phyloP scores from a whole-genome alignment of 1,140 invertebrate species.

The Drosophila pachea region DNA sequence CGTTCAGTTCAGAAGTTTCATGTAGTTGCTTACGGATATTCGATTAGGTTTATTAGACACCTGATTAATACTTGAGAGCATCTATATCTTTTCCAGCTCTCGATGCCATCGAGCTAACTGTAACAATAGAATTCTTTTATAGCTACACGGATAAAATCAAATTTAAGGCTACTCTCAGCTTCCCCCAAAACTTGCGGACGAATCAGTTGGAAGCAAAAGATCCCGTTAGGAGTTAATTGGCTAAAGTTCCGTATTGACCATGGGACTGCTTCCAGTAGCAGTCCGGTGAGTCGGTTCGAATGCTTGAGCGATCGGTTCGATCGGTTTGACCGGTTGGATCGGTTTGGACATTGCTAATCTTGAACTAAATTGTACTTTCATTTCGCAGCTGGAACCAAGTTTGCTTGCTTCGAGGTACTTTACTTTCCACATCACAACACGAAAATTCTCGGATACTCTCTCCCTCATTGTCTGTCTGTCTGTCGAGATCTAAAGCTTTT shows the following conservation, averaged over 20 bases:
- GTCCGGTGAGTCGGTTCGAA: neutral
- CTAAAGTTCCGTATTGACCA: constrained; percentile 7
- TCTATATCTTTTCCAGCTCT: too few relatives aligned
- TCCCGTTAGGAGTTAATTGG: constrained; percentile 4
- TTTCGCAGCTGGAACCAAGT: constrained; percentile 66
- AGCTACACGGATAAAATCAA: neutral
- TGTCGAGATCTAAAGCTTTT: constrained; percentile 60
- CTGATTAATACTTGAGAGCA: constrained; percentile 20
- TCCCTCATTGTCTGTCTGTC: constrained; percentile 2
- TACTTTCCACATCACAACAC: constrained; percentile 68
- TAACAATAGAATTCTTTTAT: neutral
- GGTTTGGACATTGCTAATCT: constrained; percentile 33
- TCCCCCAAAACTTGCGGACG: neutral
- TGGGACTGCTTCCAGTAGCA: constrained; percentile 5
- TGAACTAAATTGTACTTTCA: constrained; percentile 73
- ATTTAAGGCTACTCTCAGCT: neutral
- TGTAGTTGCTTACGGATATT: constrained; percentile 17
- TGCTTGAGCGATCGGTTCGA: constrained; percentile 22
- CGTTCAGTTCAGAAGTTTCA: constrained; percentile 37
- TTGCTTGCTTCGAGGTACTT: constrained; percentile 69
- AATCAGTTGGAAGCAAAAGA: neutral
- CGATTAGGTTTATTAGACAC: constrained; percentile 19
- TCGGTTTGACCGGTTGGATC: constrained; percentile 5
- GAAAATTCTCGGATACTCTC: constrained; percentile 30
- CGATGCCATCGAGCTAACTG: neutral